Percentiles rank a stretch among this genome's conserved stretches.
These are phyloP conservation scores for Sarcophaga rosellei DNA, from an alignment of 2,888 invertebrate genomes.

Conservation along the genomic window DNA sequence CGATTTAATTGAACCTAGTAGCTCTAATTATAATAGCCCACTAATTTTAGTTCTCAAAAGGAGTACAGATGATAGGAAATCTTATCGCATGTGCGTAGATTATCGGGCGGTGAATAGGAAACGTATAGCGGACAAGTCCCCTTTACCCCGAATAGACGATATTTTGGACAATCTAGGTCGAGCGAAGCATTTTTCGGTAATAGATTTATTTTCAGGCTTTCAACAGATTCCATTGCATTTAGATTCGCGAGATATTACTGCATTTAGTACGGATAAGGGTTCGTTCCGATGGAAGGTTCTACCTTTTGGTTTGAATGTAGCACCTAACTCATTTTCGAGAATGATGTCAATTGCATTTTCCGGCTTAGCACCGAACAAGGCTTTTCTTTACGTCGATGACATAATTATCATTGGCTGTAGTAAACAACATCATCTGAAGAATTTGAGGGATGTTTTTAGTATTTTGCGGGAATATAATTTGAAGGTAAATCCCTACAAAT, in stretches of 20 bases:
- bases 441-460: slow-evolving; percentile 40
- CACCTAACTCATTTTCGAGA: slow-evolving; percentile 69
- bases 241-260: background rate
- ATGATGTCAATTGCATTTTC: slow-evolving; percentile 72
- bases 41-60: slow-evolving; percentile 18
- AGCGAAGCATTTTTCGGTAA: background rate
- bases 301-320: slow-evolving; percentile 70
- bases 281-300: slow-evolving; percentile 46
- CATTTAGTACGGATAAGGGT: background rate
- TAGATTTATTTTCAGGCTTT: too few relatives aligned
- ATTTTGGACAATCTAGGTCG: background rate
- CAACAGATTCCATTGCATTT: background rate
- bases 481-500: slow-evolving; percentile 50
- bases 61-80: background rate
- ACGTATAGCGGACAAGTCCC: too few relatives aligned
- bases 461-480: slow-evolving; percentile 33
- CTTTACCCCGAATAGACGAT: background rate
- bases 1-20: slow-evolving; percentile 24
- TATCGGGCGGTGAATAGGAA: background rate
- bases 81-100: slow-evolving; percentile 15
- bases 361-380: slow-evolving; percentile 41
- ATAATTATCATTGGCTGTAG: slow-evolving; percentile 59
- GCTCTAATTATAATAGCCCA: slow-evolving; percentile 28
- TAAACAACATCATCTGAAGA: slow-evolving; percentile 46
- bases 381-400: slow-evolving; percentile 70